Base-by-base conservation (phyloP, 1,140 invertebrate genomes). In the Elymnias hypermnestra region DNA sequence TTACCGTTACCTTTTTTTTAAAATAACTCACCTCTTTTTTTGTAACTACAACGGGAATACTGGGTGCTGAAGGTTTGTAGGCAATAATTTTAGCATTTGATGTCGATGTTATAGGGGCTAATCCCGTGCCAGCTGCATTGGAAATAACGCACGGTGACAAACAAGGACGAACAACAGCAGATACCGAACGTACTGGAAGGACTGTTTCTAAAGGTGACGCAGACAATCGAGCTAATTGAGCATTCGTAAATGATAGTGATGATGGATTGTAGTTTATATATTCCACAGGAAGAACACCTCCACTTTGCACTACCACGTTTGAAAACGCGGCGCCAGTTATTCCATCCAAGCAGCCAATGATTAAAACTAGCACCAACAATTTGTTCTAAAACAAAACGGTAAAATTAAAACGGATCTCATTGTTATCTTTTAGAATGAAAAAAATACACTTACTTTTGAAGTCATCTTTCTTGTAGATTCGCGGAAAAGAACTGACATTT, bases 401-500 rank as follows among this genome's bases (percentile, higher is more conserved):
- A 38, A 38, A 37, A 41, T 53, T 40, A 40, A 12, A 47, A 43
- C 37, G 41, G 12, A 47, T 36, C 21, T 26, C 19, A 12, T 22
- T 33, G 31, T 35, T 19, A 8, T 42, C 38, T 29, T 43, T 39
- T 17, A 31, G 37, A 22, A 35, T 14, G 19, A 21, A 48, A 25
- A 18, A 44, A 26, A n/a, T n/a, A 5, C n/a, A 82, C 76, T 82
- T 74, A 85, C 81, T 62, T 66, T 74, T 28, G 63, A 55, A 66
- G 74, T 81, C 81, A 85, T 85, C 67, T 72, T 78, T 69, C 62
- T 67, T 46, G 68, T 46, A 54, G 71, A 71, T 70, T 50, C 53
- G 40, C 77, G 65, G 68, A 63, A 65, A 58, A 74, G 67, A 64
- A 83, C 82, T 83, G 76, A 69, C 67, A 69, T 66, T 74, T 74